Conservation (phyloP, 2,113 vertebrate species). For the Chaenogobius annularis region DNA sequence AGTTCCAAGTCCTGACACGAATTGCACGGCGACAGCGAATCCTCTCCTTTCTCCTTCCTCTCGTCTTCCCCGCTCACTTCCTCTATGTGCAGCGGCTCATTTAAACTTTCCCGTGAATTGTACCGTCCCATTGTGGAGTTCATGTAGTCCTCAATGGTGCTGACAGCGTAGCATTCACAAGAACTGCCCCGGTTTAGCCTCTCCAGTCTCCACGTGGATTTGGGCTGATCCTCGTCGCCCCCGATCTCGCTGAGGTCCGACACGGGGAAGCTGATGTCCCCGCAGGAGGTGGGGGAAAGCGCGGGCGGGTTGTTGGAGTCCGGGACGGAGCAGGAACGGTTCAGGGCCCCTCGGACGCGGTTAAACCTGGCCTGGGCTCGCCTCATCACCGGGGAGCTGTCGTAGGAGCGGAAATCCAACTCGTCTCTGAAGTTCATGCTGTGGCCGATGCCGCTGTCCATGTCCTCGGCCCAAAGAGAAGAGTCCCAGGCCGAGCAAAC, state of each 20-base stretch:
- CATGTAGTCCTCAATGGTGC: conserved; percentile 24
- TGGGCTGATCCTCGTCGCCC: conserved; percentile 48
- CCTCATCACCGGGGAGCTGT: conserved; percentile 70
- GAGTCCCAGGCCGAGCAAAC: conserved; percentile 68
- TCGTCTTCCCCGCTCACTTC: conserved; percentile 14
- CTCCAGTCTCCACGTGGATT: conserved; percentile 54
- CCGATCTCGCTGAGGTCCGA: conserved; percentile 77
- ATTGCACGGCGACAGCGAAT: conserved; percentile 3
- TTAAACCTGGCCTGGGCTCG: conserved; percentile 61
- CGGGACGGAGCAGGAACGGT: conserved; percentile 79
- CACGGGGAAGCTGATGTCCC: conserved; percentile 70
- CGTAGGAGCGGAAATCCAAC: conserved; percentile 68
- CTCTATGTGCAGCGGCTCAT: conserved; percentile 5
- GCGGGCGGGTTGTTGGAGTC: conserved; percentile 78
- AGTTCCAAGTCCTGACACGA: conserved; percentile 39
- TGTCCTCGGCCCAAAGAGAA: conserved; percentile 66
- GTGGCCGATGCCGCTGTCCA: conserved; percentile 53
- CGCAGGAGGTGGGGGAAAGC: conserved; percentile 51
- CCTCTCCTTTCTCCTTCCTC: conserved; percentile 9
- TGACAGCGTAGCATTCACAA: conserved; percentile 46
- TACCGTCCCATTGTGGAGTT: conserved; percentile 3
- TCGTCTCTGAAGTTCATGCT: conserved; percentile 41
- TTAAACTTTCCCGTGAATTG: not conserved
- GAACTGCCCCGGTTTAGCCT: conserved; percentile 53
- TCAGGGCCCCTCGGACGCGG: conserved; percentile 65